Percentiles rank a stretch among this genome's conserved stretches.
Evolutionary conservation across 2,113 vertebrate genomes (phyloP).

Genomic region (Catharus minimus): DNA sequence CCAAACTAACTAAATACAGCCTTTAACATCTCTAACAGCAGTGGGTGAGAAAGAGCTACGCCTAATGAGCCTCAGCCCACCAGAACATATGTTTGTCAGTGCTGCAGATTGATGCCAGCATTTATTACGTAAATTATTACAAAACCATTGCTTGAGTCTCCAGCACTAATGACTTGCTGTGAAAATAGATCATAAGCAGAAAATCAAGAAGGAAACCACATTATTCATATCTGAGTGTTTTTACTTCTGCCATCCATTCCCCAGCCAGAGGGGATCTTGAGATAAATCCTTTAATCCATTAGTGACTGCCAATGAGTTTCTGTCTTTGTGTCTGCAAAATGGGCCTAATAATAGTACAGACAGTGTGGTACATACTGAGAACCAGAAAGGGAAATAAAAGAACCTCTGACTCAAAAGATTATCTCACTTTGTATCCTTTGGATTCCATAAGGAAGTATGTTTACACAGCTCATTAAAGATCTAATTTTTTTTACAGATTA

Average conservation of each 20-base stretch:
- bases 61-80: neutral
- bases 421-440: neutral
- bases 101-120: neutral
- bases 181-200: neutral
- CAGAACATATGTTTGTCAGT: neutral
- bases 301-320: neutral
- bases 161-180: neutral
- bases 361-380: neutral
- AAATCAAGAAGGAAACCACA: neutral
- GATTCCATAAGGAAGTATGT: neutral
- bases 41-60: neutral
- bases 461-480: neutral
- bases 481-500: neutral
- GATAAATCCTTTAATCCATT: neutral
- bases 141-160: neutral
- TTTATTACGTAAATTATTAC: conserved; percentile 2
- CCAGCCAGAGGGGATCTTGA: neutral
- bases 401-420: neutral
- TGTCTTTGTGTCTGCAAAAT: neutral
- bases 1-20: neutral
- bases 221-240: neutral
- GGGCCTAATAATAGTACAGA: neutral
- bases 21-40: neutral
- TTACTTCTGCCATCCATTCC: neutral
- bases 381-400: neutral